Evolutionary conservation across 2,797 vertebrate genomes (phyloP).

Genomic region (Nyctalus aviator): DNA sequence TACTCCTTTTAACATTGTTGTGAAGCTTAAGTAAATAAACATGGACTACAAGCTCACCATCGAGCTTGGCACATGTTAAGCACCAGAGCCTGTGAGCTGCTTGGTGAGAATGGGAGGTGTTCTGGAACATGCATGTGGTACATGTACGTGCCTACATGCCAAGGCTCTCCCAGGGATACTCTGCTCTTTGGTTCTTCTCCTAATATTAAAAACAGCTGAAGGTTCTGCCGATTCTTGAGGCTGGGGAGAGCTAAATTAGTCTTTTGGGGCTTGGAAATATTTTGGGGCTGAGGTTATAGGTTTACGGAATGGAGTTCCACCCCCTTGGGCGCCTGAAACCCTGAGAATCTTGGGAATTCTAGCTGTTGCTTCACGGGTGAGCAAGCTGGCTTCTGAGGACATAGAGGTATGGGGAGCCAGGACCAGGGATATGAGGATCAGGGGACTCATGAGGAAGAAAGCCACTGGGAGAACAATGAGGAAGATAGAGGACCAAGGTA

Average conservation of each 20-base stretch:
- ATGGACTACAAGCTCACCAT: background rate
- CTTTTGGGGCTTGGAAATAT: background rate
- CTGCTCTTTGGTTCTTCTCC: background rate
- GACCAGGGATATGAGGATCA: background rate
- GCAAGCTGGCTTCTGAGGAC: background rate
- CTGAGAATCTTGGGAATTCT: background rate
- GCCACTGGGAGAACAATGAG: background rate
- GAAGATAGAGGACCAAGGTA: background rate
- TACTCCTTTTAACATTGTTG: too few species aligned
- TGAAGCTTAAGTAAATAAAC: background rate
- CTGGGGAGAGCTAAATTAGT: background rate
- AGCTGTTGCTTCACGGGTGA: background rate
- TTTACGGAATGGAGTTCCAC: background rate
- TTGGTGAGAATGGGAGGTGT: too few species aligned
- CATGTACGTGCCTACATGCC: accelerated
- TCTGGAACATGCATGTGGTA: accelerated
- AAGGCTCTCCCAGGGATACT: background rate
- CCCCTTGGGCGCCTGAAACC: background rate
- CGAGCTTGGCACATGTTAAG: accelerated
- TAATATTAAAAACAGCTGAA: background rate
- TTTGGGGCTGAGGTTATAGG: background rate
- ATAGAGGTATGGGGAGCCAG: background rate
- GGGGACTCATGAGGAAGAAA: background rate
- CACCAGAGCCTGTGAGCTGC: background rate
- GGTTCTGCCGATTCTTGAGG: background rate